Conservation (phyloP, 2,113 vertebrate species). For the Campylomormyrus numenius region DNA sequence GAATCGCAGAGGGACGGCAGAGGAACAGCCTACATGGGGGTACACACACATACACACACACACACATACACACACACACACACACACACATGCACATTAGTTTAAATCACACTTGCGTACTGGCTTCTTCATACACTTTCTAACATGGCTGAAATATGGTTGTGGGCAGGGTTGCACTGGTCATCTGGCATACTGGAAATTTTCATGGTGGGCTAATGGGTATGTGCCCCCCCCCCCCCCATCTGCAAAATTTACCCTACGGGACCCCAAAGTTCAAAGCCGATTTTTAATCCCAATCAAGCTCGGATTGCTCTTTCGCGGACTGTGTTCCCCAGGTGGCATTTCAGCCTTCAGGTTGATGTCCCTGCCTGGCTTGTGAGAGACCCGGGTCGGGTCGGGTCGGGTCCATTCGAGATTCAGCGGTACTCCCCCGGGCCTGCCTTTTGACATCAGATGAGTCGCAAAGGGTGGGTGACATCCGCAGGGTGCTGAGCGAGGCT, state of each 20-base stretch:
- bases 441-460: neutral
- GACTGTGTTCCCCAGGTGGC: neutral
- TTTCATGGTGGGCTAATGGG: neutral
- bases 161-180: neutral
- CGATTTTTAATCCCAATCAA: neutral
- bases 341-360: neutral
- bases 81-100: neutral
- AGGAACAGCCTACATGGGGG: neutral
- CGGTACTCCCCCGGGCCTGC: neutral
- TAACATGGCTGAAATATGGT: neutral
- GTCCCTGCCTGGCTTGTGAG: neutral
- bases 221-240: neutral
- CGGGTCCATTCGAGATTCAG: neutral
- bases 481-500: no score
- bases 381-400: no score
- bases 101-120: neutral
- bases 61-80: neutral
- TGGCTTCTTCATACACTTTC: neutral
- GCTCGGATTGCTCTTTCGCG: neutral
- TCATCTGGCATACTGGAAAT: neutral
- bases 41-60: neutral
- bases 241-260: neutral
- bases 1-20: neutral
- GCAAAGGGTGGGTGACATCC: neutral
- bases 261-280: neutral